Evolutionary conservation across 2,888 invertebrate species (phyloP), one percentile per base, ranked within the genome.

Genomic region (Xestobium rufovillosum): DNA sequence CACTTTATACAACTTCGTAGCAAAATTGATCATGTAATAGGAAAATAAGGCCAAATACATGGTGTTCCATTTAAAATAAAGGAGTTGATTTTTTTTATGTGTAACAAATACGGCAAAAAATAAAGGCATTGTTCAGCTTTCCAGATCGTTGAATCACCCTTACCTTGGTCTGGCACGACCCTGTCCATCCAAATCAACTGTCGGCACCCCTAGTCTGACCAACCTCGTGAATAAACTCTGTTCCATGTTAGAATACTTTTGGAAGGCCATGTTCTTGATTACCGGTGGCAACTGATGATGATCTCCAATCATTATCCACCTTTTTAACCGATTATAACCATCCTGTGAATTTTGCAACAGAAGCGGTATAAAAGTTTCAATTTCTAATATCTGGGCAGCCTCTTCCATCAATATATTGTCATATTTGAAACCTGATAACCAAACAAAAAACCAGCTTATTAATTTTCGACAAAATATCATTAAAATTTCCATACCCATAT

Each of bases 271-370:
- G 66, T 99, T 99, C 69, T 99, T 98, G 30, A 99, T 96, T 8
- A 99, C 96, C 0, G 98, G 98, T 0, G 98, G 98, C 50, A 99
- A 70, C 67, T 99, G 98, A 67, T 98, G 95, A 66, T 99, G 98
- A 68, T 89, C 97, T 0, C 98, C 98, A 56, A 99, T 99, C 98
- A 99, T 99, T 52, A 99, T 96, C 97, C 98, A 99, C 10, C 98
- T 76, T 66, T 99, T 99, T 41, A 99, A 70, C 0, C 97, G 76
- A 59, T 94, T 96, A 49, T 82, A 83, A 0, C 95, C 96, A 61
- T 98, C 95, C 62, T 95, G 83, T 0, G 97, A 96, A 67, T 97
- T 97, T 70, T 98, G 98, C n/a, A 99, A 73, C 2, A 99, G 72
- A 9, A 99, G 72, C 0, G 98, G 98, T 52, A 98, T 98, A 64